Base-by-base conservation (phyloP, 2,888 invertebrate species). In the Cataglyphis cursor region DNA sequence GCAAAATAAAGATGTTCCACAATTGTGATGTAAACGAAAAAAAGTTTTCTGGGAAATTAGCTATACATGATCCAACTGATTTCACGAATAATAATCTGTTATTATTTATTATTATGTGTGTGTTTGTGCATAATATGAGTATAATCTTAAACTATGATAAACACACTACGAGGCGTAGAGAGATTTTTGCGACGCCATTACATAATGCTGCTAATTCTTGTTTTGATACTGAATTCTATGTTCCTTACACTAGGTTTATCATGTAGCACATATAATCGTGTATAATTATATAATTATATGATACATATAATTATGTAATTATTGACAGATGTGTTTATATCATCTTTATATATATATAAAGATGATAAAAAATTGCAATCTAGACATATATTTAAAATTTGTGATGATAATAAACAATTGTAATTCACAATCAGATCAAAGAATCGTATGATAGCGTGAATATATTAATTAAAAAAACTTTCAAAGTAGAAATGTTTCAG, bases 201-300 rank as follows among this genome's bases (percentile, higher is more conserved):
- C 76, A 82, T 51, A 81, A 81, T 81, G 78, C 35, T 44, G 70
- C 78, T 78, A 70, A 78, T n/a, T 78, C 12, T 62, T 18, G 31
- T 72, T 89, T 84, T 68, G 75, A 84, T 84, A 82, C 68, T 66
- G 78, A 81, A 75, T 74, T 72, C 59, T 80, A 72, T 61, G 44
- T 24, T 66, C 10, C 68, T 80, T 80, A 80, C 38, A 18, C 74
- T 89, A 86, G 74, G 64, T 89, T 64, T 89, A 87, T 89, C 80
- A 85, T 66, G 80, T 82, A 83, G 68, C 78, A 84, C 64, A 61
- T 81, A 64, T 74, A 87, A 70, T 73, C 59, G 59, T 57, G 54
- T 89, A 83, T 88, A 88, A 82, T 66, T 68, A 89, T 86, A 89
- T 72, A 87, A 59, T 87, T 81, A 76, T 87, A 82, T 70, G 61